These are phyloP conservation scores for Brachionus asplanchnoidis DNA, from an alignment of 1,140 invertebrate genomes.

Conservation along the genomic window DNA sequence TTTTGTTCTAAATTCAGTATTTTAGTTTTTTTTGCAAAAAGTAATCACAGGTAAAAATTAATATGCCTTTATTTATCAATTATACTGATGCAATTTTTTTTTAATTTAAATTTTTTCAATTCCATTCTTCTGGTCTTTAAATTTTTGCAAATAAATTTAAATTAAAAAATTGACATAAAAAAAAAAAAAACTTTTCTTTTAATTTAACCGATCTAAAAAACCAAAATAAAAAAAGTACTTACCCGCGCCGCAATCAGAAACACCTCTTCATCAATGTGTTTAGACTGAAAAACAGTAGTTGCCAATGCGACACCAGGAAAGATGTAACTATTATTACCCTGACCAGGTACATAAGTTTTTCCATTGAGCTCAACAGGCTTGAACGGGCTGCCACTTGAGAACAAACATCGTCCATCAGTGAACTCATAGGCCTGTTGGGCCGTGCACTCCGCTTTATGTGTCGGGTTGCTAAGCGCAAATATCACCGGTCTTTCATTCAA, in stretches of 20 bases:
- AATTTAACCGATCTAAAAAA: background rate
- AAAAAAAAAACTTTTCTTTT: background rate
- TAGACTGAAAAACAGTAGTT: conserved; percentile 49
- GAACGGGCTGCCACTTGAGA: conserved; percentile 57
- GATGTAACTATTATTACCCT: conserved; percentile 58
- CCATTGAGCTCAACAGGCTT: conserved; percentile 48
- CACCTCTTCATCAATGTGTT: conserved; percentile 52
- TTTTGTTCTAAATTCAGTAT: too few species aligned
- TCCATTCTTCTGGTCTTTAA: too few species aligned
- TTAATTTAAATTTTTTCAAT: too few species aligned
- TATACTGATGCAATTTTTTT: too few species aligned
- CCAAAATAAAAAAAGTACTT: background rate
- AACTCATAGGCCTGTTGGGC: conserved; percentile 54
- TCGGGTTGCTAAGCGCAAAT: conserved; percentile 56
- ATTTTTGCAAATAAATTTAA: too few species aligned
- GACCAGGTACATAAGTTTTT: conserved; percentile 50
- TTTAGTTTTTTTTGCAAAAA: too few species aligned
- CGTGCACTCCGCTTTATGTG: conserved; percentile 56
- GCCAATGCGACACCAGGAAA: conserved; percentile 56
- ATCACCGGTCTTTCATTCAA: conserved; percentile 55
- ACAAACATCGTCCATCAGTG: conserved; percentile 49
- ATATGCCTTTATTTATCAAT: too few species aligned
- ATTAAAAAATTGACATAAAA: too few species aligned
- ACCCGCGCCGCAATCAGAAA: conserved; percentile 56
- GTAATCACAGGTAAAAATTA: too few species aligned